A percentile compares a stretch with the other conserved stretches of the same genome.
phyloP scores from a whole-genome alignment of 2,113 vertebrate species.

The Danio rerio region GRCz12tu NC_133179.1:8870001-8870500 shows the following conservation, averaged over 20 bases:
- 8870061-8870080: slow-evolving; percentile 21
- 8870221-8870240: background rate
- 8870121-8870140: slow-evolving; percentile 9
- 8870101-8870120: slow-evolving; percentile 14
- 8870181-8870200: background rate
- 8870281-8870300: background rate
- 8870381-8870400: slow-evolving; percentile 42
- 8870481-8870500: background rate
- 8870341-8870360: slow-evolving; percentile 40
- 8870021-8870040: background rate
- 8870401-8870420: slow-evolving; percentile 15
- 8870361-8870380: slow-evolving; percentile 43
- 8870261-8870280: slow-evolving; percentile 35
- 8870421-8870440: background rate
- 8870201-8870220: slow-evolving; percentile 10
- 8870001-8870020: slow-evolving; percentile 46
- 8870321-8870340: slow-evolving; percentile 28
- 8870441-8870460: slow-evolving; percentile 48
- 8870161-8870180: slow-evolving; percentile 25
- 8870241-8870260: background rate
- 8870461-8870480: background rate
- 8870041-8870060: background rate
- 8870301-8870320: slow-evolving; percentile 46
- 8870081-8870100: slow-evolving; percentile 17
- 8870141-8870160: slow-evolving; percentile 20